Conservation (phyloP, 2,888 invertebrate species). For the Harpalus rubripes region DNA sequence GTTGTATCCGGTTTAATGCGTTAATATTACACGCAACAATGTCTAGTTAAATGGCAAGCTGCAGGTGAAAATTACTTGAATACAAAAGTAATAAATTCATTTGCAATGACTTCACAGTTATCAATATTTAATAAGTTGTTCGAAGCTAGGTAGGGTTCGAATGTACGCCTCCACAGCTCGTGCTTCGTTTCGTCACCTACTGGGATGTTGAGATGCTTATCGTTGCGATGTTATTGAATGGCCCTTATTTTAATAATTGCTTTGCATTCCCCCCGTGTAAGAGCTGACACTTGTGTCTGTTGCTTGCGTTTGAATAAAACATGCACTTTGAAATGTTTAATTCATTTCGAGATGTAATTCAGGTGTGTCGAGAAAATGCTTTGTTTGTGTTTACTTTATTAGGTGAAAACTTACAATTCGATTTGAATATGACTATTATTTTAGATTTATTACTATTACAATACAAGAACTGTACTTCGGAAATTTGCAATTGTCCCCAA, state of each 20-base stretch:
- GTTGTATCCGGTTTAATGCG: no score
- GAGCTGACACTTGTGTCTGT: constrained; percentile 41
- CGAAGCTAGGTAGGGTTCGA: constrained; percentile 8
- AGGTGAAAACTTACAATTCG: constrained; percentile 31
- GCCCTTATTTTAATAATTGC: constrained; percentile 53
- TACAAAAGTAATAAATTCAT: constrained; percentile 37
- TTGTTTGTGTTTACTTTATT: constrained; percentile 53
- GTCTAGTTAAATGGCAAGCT: background rate
- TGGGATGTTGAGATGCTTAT: constrained; percentile 35
- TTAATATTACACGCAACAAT: no score
- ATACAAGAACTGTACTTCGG: background rate
- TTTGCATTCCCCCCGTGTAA: constrained; percentile 27
- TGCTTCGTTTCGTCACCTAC: constrained; percentile 37
- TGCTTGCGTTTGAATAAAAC: constrained; percentile 38
- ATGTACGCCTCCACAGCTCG: constrained; percentile 14
- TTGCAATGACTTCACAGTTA: constrained; percentile 26
- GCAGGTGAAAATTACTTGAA: constrained; percentile 35
- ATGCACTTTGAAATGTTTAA: constrained; percentile 36
- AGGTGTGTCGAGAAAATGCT: constrained; percentile 50
- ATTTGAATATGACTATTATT: constrained; percentile 29
- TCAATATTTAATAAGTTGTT: constrained; percentile 44
- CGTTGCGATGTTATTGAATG: constrained; percentile 27
- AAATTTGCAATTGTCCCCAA: background rate
- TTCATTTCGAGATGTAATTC: constrained; percentile 50
- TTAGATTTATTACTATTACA: background rate